phyloP scores from a whole-genome alignment of 2,888 invertebrate genomes.

The Malachius bipustulatus region DNA sequence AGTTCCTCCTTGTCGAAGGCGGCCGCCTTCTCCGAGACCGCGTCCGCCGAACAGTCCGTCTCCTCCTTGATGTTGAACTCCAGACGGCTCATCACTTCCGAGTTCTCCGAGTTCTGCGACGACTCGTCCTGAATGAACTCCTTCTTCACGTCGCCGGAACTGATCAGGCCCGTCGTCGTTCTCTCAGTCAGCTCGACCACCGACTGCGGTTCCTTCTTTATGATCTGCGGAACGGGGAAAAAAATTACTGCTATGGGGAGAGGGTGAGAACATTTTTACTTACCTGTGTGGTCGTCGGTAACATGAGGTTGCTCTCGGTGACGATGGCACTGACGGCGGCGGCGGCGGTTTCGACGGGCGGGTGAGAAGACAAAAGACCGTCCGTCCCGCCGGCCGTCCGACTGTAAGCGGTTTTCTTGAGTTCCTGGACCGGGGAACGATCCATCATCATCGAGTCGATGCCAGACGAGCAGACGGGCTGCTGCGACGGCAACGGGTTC shows the following conservation, averaged over 20 bases:
- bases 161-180: no score
- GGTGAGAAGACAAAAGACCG: no score
- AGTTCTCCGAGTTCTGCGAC: constrained; percentile 53
- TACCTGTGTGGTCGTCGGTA: constrained; percentile 36
- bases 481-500: constrained; percentile 20
- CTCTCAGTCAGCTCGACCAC: no score
- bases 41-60: constrained; percentile 41
- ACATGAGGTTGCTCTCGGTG: constrained; percentile 21
- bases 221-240: no score
- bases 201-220: background rate
- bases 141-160: constrained; percentile 56
- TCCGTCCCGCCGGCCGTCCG: no score
- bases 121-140: constrained; percentile 60
- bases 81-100: constrained; percentile 47
- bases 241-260: no score
- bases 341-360: constrained; percentile 26
- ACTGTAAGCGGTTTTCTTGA: no score
- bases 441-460: no score
- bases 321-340: constrained; percentile 19
- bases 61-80: constrained; percentile 49
- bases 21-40: constrained; percentile 27
- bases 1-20: constrained; percentile 34
- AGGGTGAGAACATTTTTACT: no score
- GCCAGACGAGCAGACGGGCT: no score
- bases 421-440: no score